Base-by-base conservation (phyloP, 1,140 invertebrate species). In the Sycophaga agraensis region DNA sequence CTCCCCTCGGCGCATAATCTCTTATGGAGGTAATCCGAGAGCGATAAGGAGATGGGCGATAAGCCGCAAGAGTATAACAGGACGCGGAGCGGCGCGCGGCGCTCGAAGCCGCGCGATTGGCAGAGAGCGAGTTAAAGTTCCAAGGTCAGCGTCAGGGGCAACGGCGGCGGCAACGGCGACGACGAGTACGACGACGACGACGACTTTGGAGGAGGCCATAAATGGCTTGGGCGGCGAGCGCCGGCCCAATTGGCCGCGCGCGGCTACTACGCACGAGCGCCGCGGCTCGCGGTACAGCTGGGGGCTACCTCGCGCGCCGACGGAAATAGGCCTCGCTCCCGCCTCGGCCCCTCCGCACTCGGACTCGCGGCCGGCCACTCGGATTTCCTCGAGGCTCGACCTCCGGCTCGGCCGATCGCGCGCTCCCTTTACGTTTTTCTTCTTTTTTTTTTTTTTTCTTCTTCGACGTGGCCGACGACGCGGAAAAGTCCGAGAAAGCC, bases 131-230 rank as follows among this genome's bases (percentile, higher is more conserved):
- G n/a, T n/a, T n/a, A 66, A 64, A 59, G 59, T 17, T 34, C 37
- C 31, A 54, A 58, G 37, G 59, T 31, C 43, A 4, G 22, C 21
- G 21, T 43, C 3, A 17, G 5, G n/a, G n/a, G 26, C 22, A 7
- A 28, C 55, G 61, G 42, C 9, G 26, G 58, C 61, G n/a, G n/a
- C n/a, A n/a, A n/a, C n/a, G n/a, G n/a, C n/a, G n/a, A n/a, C n/a
- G n/a, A n/a, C n/a, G n/a, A 61, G 26, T n/a, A 12, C 9, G 53
- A 39, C 64, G 66, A 72, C 73, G 68, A 70, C 75, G 73, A 71
- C n/a, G n/a, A n/a, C n/a, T n/a, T n/a, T n/a, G n/a, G n/a, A n/a
- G 69, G 73, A 71, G 65, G 31, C 79, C 77, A 81, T 79, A 81
- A 79, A 81, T 79, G 79, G 79, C 73, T 76, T 77, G 79, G 74